Percentiles rank a stretch among this genome's conserved stretches.
Conservation (phyloP, 2,797 vertebrate genomes). For the Prunella strophiata region DNA sequence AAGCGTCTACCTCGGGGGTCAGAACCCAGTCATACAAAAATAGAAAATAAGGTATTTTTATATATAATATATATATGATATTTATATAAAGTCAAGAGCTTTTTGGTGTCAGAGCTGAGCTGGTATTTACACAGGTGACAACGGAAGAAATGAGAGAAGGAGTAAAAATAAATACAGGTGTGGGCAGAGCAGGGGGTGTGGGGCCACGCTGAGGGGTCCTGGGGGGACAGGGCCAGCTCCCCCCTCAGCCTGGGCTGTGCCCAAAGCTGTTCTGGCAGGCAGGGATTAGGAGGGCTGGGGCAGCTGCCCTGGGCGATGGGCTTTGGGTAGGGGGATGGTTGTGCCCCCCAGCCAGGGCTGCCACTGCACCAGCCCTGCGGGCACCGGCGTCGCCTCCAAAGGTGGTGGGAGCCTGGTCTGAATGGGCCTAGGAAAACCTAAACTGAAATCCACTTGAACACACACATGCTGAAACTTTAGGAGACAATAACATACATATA, state of each 20-base stretch:
- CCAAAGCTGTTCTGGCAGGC: background rate
- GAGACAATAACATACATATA: background rate
- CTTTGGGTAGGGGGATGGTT: rapidly evolving
- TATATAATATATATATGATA: constrained; percentile 44
- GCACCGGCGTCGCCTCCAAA: rapidly evolving
- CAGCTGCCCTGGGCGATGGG: rapidly evolving
- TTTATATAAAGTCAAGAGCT: constrained; percentile 56
- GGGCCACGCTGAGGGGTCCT: background rate
- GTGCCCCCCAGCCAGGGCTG: background rate
- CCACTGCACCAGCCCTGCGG: background rate
- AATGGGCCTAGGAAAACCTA: background rate
- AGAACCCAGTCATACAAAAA: constrained; percentile 54
- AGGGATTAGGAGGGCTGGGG: background rate
- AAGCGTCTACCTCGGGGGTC: background rate
- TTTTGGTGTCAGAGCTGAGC: constrained; percentile 26
- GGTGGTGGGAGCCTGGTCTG: background rate
- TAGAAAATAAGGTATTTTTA: constrained; percentile 61
- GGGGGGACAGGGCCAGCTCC: background rate
- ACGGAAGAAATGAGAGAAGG: constrained; percentile 6
- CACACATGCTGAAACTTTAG: background rate
- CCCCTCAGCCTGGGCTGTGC: background rate
- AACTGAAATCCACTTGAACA: background rate
- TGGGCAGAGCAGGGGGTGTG: background rate
- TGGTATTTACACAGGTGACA: constrained; percentile 63
- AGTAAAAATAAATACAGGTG: constrained; percentile 60